phyloP scores from a whole-genome alignment of 2,797 vertebrate genomes.

The Lacerta bilineata region DNA sequence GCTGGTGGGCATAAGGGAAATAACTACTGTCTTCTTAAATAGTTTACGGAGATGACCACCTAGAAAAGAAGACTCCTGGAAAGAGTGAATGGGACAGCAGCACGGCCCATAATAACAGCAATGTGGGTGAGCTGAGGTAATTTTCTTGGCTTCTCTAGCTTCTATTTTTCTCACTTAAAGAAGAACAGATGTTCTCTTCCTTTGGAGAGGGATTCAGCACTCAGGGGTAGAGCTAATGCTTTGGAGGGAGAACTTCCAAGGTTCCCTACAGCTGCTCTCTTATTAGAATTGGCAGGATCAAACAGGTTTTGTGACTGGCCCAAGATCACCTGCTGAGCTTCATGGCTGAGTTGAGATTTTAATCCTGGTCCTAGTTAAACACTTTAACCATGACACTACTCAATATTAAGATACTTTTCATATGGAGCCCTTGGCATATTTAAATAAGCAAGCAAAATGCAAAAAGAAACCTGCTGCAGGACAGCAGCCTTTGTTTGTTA shows the following conservation, averaged over 20 bases:
- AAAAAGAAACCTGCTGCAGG: no score
- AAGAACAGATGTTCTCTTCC: background rate
- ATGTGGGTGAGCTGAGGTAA: slow-evolving; percentile 32
- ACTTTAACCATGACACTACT: no score
- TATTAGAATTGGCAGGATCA: background rate
- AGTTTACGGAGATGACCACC: background rate
- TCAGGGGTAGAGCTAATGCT: background rate
- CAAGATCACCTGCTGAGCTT: background rate
- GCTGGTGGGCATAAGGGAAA: background rate
- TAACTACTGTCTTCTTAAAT: slow-evolving; percentile 24
- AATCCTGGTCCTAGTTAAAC: background rate
- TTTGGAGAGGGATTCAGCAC: background rate
- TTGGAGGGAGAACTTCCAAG: background rate
- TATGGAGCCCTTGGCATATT: no score
- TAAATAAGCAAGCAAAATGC: no score
- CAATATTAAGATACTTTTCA: no score
- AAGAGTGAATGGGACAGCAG: slow-evolving; percentile 9
- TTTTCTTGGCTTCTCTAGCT: background rate
- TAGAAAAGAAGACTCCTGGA: background rate
- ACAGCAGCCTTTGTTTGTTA: background rate
- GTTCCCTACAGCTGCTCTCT: background rate
- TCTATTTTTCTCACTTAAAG: slow-evolving; percentile 6
- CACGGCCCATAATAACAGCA: background rate
- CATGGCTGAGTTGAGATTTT: background rate
- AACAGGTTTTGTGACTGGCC: background rate